phyloP scores from a whole-genome alignment of 1,140 invertebrate genomes.

The Agraylea sexmaculata region DNA sequence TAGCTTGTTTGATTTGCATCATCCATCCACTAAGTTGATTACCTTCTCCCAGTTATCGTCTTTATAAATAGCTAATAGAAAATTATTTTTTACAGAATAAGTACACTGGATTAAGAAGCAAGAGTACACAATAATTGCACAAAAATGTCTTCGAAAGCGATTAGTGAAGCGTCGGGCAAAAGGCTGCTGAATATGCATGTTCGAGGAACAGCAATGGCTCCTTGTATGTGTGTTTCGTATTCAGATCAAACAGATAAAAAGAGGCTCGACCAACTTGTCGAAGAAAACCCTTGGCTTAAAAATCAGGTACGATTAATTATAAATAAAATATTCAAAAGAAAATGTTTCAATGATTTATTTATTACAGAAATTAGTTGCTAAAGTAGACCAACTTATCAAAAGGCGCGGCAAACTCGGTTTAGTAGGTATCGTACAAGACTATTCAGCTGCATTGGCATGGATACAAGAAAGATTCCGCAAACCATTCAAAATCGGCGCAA shows the following conservation, averaged over 20 bases:
- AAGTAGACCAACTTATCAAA: slow-evolving; percentile 98
- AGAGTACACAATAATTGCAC: no score
- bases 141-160: slow-evolving; percentile 99
- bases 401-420: slow-evolving; percentile 92
- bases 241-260: slow-evolving; percentile 63
- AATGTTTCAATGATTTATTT: slow-evolving; percentile 45
- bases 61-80: no score
- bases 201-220: slow-evolving; percentile 51
- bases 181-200: slow-evolving; percentile 77
- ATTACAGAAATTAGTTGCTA: slow-evolving; percentile 79
- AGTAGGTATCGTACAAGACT: slow-evolving; percentile 86
- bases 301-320: slow-evolving; percentile 43
- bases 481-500: slow-evolving; percentile 75
- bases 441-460: slow-evolving; percentile 74
- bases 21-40: no score
- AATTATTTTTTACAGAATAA: no score
- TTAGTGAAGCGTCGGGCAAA: slow-evolving; percentile 93
- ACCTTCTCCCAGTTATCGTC: no score
- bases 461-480: slow-evolving; percentile 76
- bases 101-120: no score
- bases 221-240: slow-evolving; percentile 74
- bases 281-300: slow-evolving; percentile 78
- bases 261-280: slow-evolving; percentile 66
- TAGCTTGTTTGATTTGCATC: no score
- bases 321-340: background rate